Evolutionary conservation across 2,797 vertebrate species (phyloP).

Genomic region (Cryptoprocta ferox): DNA sequence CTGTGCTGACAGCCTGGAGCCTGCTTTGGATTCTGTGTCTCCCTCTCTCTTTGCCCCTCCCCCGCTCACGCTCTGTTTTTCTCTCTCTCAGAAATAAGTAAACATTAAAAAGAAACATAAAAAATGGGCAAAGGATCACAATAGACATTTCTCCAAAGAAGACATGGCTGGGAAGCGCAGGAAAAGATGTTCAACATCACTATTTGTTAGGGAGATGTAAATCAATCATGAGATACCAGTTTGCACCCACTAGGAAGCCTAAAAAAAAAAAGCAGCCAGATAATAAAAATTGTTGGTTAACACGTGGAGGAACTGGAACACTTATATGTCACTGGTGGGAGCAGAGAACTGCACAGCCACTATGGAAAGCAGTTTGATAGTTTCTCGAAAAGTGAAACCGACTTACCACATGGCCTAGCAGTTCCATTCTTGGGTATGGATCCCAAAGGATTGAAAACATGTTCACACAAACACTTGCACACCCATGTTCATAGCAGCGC

Average conservation of each 20-base stretch:
- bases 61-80: too few relatives aligned
- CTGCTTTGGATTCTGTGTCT: not conserved
- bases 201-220: not conserved
- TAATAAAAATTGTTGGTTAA: not conserved
- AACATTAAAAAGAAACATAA: not conserved
- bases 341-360: not conserved
- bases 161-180: not conserved
- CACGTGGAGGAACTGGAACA: not conserved
- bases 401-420: not conserved
- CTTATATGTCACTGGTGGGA: not conserved
- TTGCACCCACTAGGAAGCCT: not conserved
- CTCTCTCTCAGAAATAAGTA: not conserved
- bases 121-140: not conserved
- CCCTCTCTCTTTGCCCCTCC: not conserved
- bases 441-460: not conserved
- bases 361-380: not conserved
- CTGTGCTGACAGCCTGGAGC: not conserved
- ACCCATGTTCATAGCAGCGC: not conserved
- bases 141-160: not conserved
- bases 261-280: not conserved
- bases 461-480: not conserved
- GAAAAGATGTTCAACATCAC: not conserved
- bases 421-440: not conserved
- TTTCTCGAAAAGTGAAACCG: not conserved
- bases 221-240: not conserved